These are phyloP conservation scores for Spicauda simplicius DNA, from an alignment of 2,888 invertebrate species.

Conservation along the genomic window DNA sequence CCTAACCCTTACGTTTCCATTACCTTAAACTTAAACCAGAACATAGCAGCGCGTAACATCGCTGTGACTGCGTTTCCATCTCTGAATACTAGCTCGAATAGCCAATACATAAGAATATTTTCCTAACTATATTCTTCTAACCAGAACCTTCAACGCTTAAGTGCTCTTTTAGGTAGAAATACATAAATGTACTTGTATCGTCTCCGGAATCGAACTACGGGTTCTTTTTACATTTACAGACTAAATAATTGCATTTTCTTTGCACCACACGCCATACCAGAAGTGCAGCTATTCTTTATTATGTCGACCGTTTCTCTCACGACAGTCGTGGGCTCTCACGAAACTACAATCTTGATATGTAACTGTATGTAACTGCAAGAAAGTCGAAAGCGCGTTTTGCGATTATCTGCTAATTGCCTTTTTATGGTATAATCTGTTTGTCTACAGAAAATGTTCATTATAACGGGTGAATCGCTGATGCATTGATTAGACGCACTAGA, in stretches of 20 bases:
- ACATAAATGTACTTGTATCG: too few relatives aligned
- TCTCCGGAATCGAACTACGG: too few relatives aligned
- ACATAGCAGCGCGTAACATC: too few relatives aligned
- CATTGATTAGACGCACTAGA: background rate
- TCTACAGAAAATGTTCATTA: background rate
- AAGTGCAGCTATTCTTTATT: conserved; percentile 30
- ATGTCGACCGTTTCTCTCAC: conserved; percentile 45
- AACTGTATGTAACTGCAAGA: conserved; percentile 26
- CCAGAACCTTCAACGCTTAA: too few relatives aligned
- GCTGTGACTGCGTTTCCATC: too few relatives aligned
- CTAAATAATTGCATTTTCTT: conserved; percentile 4
- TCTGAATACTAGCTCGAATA: too few relatives aligned
- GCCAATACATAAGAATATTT: too few relatives aligned
- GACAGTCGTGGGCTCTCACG: conserved; percentile 42
- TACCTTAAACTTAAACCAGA: too few relatives aligned
- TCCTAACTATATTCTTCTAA: too few relatives aligned
- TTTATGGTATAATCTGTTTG: conserved; percentile 10
- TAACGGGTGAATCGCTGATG: background rate
- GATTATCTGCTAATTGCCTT: conserved; percentile 35
- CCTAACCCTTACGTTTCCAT: too few relatives aligned
- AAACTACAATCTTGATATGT: conserved; percentile 30
- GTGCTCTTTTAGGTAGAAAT: too few relatives aligned
- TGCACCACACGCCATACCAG: conserved; percentile 24
- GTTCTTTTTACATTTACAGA: too few relatives aligned
- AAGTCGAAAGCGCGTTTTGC: conserved; percentile 32